Conservation (phyloP, 2,113 vertebrate species). For the Oceanodroma tethys region DNA sequence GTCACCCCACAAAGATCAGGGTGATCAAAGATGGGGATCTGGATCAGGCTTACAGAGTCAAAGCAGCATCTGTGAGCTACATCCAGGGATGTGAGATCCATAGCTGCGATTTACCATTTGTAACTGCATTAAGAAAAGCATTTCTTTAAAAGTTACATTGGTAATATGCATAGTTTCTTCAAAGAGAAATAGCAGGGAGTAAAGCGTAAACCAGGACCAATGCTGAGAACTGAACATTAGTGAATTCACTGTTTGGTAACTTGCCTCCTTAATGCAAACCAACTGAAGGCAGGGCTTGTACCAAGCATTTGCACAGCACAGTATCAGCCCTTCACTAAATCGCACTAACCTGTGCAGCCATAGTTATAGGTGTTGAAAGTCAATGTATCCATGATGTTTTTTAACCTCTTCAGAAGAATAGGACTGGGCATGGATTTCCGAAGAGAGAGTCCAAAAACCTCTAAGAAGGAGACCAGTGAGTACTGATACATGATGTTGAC, state of each 20-base stretch:
- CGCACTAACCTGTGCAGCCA: constrained; percentile 85
- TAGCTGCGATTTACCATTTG: not conserved
- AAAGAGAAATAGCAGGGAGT: not conserved
- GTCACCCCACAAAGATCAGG: not conserved
- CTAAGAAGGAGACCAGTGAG: constrained; percentile 88
- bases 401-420: constrained; percentile 78
- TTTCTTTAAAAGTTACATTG: not conserved
- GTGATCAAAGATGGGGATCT: not conserved
- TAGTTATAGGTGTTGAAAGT: constrained; percentile 92
- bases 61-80: not conserved
- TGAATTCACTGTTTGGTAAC: not conserved
- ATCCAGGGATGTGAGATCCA: not conserved
- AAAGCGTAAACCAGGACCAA: not conserved
- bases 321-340: not conserved
- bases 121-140: not conserved
- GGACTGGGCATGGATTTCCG: constrained; percentile 83
- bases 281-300: not conserved
- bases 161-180: not conserved
- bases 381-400: constrained; percentile 86
- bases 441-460: constrained; percentile 88
- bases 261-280: not conserved
- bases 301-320: not conserved
- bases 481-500: constrained; percentile 98
- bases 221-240: not conserved
- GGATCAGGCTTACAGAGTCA: not conserved